Percentiles rank a stretch among this genome's conserved stretches.
These are phyloP conservation scores for Sterna hirundo DNA, from an alignment of 2,113 vertebrate genomes.

Conservation along the genomic window DNA sequence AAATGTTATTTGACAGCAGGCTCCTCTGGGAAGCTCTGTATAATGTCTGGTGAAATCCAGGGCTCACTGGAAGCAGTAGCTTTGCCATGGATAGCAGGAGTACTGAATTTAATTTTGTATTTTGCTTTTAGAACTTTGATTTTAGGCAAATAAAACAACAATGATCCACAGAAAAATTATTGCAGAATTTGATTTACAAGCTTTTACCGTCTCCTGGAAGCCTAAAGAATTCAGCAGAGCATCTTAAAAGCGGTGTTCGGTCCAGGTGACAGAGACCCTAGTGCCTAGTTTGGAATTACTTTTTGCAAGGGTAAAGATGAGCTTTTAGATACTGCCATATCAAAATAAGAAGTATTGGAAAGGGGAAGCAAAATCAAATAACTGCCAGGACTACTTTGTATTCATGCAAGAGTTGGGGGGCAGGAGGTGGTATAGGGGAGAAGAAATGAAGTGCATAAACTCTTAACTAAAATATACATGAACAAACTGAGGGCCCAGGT, in stretches of 20 bases:
- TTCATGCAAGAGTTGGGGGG: neutral
- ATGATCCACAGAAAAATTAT: neutral
- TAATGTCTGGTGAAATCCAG: neutral
- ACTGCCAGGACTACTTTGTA: neutral
- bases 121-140: neutral
- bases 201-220: neutral
- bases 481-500: neutral
- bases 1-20: neutral
- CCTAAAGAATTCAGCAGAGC: neutral
- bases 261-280: neutral
- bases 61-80: neutral
- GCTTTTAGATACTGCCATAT: neutral
- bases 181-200: neutral
- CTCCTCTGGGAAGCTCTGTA: neutral
- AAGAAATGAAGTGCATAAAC: neutral
- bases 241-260: neutral
- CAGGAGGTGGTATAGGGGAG: accelerated
- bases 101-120: neutral
- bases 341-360: neutral
- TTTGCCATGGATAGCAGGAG: neutral
- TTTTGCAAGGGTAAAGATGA: neutral
- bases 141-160: neutral
- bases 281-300: neutral
- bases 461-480: neutral
- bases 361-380: neutral